Base-by-base conservation (phyloP, 2,113 vertebrate species). In the Dascyllus trimaculatus region DNA sequence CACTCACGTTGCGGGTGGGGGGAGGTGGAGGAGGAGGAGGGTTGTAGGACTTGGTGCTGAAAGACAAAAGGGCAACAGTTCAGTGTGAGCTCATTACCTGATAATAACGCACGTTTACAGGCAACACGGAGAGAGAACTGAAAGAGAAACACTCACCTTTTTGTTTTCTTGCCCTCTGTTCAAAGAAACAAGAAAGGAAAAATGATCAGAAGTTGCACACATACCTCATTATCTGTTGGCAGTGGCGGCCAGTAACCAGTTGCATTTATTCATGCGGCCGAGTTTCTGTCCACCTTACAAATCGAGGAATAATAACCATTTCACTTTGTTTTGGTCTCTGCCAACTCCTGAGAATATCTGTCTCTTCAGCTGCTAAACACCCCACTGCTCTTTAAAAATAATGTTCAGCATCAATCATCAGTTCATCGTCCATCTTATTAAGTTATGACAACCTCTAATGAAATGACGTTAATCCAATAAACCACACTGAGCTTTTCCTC, bases 1-100 rank as follows among this genome's bases (percentile, higher is more conserved):
- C 59, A 94, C 93, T 95, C 91, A 95, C 95, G 0, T 91, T 90
- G 63, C 87, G 91, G 68, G 82, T 77, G 64, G 91, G 87, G 32
- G 91, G 92, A 57, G 90, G 90, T 8, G 85, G 85, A 19, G 79
- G 71, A 6, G 71, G 60, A 4, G 60, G 82, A 40, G 83, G 90
- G 84, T 62, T 87, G 89, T 90, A 93, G 66, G 82, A 69, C 62
- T 82, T 88, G 52, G 45, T 51, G 67, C 91, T 93, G 75, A 67
- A 86, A 85, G 65, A 84, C 54, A 83, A 70, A 35, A 67, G 45
- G 38, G 22, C 5, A 29, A 54, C 21, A n/a, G 53, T 74, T 89
- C n/a, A 87, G 35, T 56, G 3, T 7, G 18, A 73, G 60, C 21
- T 61, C n/a, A 61, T 69, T 29, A 75, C 1, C 7, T 29, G 35